These are phyloP conservation scores for Marronus borbonicus DNA, from an alignment of 2,888 invertebrate genomes.

Conservation along the genomic window DNA sequence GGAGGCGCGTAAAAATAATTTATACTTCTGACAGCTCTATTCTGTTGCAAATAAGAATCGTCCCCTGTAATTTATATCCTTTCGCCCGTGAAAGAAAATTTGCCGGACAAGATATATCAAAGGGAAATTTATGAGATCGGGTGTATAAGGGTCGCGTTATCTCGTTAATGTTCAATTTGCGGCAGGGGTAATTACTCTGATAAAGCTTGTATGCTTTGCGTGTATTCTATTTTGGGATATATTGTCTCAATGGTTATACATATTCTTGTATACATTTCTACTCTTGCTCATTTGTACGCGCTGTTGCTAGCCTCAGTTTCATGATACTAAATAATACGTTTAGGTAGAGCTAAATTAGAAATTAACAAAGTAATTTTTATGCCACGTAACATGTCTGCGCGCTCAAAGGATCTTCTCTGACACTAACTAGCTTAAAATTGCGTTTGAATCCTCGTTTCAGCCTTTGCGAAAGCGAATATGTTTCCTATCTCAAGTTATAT, in stretches of 20 bases:
- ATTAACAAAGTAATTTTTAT: too few relatives aligned
- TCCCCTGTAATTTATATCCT: conserved; percentile 46
- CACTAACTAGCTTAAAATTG: too few relatives aligned
- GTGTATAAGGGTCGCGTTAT: conserved; percentile 35
- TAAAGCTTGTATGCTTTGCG: neutral
- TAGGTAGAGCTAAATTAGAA: too few relatives aligned
- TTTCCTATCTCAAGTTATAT: too few relatives aligned
- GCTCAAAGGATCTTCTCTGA: too few relatives aligned
- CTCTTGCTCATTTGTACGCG: too few relatives aligned
- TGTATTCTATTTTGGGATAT: conserved; percentile 19
- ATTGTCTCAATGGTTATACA: too few relatives aligned
- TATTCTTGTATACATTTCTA: too few relatives aligned
- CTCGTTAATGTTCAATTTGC: conserved; percentile 38
- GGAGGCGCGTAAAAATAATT: conserved; percentile 47
- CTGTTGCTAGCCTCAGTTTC: too few relatives aligned
- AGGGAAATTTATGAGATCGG: conserved; percentile 46
- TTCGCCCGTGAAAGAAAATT: conserved; percentile 49
- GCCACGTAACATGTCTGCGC: too few relatives aligned
- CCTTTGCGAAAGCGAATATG: too few relatives aligned
- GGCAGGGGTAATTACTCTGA: conserved; percentile 14
- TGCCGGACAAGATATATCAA: conserved; percentile 54
- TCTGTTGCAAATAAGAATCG: conserved; percentile 49
- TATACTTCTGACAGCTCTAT: conserved; percentile 46
- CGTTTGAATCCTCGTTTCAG: too few relatives aligned
- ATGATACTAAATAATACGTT: neutral